Base-by-base conservation (phyloP, 23 tunicate genomes). In the Aplidium turbinatum region DNA sequence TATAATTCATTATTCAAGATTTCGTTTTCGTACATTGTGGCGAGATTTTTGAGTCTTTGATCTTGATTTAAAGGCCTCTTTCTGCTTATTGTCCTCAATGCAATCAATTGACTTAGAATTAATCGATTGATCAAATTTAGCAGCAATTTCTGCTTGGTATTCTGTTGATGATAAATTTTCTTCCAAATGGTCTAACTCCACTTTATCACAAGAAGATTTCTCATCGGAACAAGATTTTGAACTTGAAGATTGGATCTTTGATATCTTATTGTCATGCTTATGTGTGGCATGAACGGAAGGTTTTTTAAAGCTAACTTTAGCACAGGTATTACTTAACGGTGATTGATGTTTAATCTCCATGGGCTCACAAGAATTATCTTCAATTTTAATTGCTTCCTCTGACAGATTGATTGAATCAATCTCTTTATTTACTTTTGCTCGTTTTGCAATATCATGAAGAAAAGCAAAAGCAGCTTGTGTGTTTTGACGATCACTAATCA, bases 381-480 rank as follows among this genome's bases (percentile, higher is more conserved):
- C n/a, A n/a, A n/a, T n/a, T n/a, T n/a, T n/a, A n/a, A n/a, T n/a
- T n/a, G n/a, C n/a, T n/a, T n/a, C n/a, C n/a, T n/a, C n/a, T n/a
- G n/a, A n/a, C n/a, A n/a, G 33, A 35, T 67, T 40, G 5, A 4
- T 18, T 36, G 29, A 67, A 19, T 38, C 25, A 22, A 3, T n/a
- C 9, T 28, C 53, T 11, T 38, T 77, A 19, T 28, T 34, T 3
- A 23, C 5, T 75, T 57, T 75, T 39, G 48, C 20, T 30, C 72
- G 74, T 52, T 73, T 62, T n/a, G 52, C 22, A 13, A 77, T 22
- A 3, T 76, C 72, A 56, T 77, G 57, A 24, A 85, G 48, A 58
- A 85, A 85, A 22, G 81, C 34, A 0, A 85, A 58, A 0, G 91
- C 91, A 16, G 81, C 74, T 47, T 70, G 83, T 31, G 91, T 56